A percentile compares a stretch with the other conserved stretches of the same genome.
These are phyloP conservation scores for Eustalomyia histrio DNA, from an alignment of 2,888 invertebrate species.

Conservation along the genomic window DNA sequence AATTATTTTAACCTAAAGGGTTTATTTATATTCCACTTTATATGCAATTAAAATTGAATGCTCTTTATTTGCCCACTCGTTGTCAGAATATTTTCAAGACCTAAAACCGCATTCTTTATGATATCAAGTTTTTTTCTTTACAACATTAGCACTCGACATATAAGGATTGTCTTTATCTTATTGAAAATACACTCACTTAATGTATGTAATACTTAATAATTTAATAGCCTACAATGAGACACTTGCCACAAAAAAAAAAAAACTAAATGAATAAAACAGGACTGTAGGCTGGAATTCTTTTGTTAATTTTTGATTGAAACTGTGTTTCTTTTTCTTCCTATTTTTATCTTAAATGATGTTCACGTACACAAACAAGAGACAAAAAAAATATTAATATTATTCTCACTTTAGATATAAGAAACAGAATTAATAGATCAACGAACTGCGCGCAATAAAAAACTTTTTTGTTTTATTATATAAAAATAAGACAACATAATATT, in stretches of 20 bases:
- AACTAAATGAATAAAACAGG: constrained; percentile 40
- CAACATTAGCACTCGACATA: constrained; percentile 30
- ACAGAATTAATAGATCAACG: constrained; percentile 37
- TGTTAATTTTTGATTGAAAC: constrained; percentile 9
- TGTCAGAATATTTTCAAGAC: constrained; percentile 5
- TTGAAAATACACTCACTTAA: background rate
- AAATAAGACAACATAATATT: constrained; percentile 9
- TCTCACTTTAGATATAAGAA: background rate
- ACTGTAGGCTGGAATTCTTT: constrained; percentile 55
- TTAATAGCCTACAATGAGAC: background rate
- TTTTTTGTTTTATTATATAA: constrained; percentile 19
- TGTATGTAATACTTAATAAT: background rate
- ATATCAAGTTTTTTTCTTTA: background rate
- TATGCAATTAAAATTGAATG: background rate
- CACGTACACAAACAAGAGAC: background rate
- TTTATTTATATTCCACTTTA: background rate
- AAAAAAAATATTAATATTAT: background rate
- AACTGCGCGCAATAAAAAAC: constrained; percentile 31
- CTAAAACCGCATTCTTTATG: constrained; percentile 2
- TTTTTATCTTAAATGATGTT: background rate
- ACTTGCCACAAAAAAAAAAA: background rate
- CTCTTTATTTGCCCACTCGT: background rate
- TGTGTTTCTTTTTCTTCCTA: background rate
- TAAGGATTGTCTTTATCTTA: constrained; percentile 36
- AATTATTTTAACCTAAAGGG: too few relatives aligned